Base-by-base conservation (phyloP, 1,140 invertebrate genomes). In the Oreohelix idahoensis region DNA sequence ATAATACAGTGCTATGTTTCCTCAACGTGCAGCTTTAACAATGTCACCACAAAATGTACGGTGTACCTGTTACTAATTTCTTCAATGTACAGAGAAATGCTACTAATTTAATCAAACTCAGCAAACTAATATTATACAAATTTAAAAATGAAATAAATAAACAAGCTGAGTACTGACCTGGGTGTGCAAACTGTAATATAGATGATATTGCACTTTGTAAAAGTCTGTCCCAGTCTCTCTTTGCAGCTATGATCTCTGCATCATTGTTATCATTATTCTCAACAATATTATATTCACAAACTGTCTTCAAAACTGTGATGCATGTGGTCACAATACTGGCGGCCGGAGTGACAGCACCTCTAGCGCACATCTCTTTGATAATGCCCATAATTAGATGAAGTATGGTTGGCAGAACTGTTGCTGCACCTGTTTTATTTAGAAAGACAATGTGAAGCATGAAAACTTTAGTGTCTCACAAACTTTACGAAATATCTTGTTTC, bases 331-430 rank as follows among this genome's bases (percentile, higher is more conserved):
- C 93, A 49, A 93, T 93, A 83, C 90, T 90, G 23, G 89, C 93
- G 74, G 94, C 94, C 42, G 94, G 92, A 13, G 94, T 78, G 94
- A 90, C 87, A 78, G 87, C 79, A 0, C 84, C 87, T 92, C 85
- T 86, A 8, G 89, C 79, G 4, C 95, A 95, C 63, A 95, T 94
- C 94, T 98, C 97, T 86, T 95, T 95, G 32, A 99, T 94, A 8
- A 99, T 95, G 84, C 97, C 97, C 39, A 97, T 97, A 4, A 96
- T 95, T 73, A 99, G 93, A 92, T 97, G 98, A n/a, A 99, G 93
- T 42, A 99, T 94, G 0, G 97, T 97, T 35, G 98, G 98, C 42
- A 99, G 94, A 84, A 99, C 95, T 51, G 96, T 94, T 10, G 98
- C 89, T 32, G 96, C 96, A 53, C 97, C 96, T 95, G 91, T n/a